These are phyloP conservation scores for Oncorhynchus tshawytscha DNA, from an alignment of 2,113 vertebrate genomes.

Conservation along the genomic window DNA sequence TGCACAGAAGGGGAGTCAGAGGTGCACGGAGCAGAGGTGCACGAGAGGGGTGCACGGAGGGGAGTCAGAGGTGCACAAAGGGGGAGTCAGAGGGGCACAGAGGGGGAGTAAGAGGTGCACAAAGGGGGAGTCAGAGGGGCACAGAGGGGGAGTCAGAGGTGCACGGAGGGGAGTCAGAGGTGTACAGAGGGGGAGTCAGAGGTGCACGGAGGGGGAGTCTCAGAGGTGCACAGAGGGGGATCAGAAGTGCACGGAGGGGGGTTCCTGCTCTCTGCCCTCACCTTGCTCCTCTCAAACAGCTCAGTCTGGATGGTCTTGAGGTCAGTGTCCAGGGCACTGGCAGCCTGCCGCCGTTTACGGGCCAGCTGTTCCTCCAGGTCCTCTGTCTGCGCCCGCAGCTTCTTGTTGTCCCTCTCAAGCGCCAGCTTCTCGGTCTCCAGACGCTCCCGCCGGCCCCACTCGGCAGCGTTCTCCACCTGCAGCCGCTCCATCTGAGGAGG, in stretches of 20 bases:
- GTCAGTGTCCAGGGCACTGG: slow-evolving; percentile 90
- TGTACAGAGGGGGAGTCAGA: too few species aligned
- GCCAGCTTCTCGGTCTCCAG: slow-evolving; percentile 95
- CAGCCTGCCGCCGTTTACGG: slow-evolving; percentile 86
- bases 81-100: too few species aligned
- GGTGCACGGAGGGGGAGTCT: too few species aligned
- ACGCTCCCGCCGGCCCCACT: slow-evolving; percentile 93
- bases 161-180: not conserved
- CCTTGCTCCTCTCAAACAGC: slow-evolving; percentile 96
- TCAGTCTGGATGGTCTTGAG: slow-evolving; percentile 90
- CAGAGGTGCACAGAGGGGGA: too few species aligned
- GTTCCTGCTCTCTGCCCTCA: slow-evolving; percentile 34
- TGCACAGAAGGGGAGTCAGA: too few species aligned
- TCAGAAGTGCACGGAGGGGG: too few species aligned
- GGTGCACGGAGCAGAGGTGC: too few species aligned
- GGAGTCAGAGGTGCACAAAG: too few species aligned
- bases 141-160: too few species aligned
- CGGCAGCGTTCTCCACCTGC: slow-evolving; percentile 92
- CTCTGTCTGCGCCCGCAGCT: slow-evolving; percentile 87
- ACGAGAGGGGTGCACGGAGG: not conserved
- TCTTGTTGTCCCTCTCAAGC: slow-evolving; percentile 96
- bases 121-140: too few species aligned
- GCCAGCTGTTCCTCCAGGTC: slow-evolving; percentile 93
- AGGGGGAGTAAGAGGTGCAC: too few species aligned
- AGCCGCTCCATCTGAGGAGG: slow-evolving; percentile 89